Evolutionary conservation across 2,113 vertebrate species (phyloP), one percentile per base, ranked within the genome.

Genomic region (Abramis brama): DNA sequence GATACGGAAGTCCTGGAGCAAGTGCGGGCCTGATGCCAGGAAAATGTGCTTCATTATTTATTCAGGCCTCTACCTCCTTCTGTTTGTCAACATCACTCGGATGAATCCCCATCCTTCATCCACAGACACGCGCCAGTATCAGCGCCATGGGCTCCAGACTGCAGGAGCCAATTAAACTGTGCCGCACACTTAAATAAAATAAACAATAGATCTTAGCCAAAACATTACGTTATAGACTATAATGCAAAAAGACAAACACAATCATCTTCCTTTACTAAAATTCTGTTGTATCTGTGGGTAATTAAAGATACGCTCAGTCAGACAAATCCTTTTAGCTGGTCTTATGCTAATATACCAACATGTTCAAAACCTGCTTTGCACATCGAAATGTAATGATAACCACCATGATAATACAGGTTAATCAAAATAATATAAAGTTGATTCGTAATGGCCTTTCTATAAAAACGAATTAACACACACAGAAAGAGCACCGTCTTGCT

Each of bases 71-170:
- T 23, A 39, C 45, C 82, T 60, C 27, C 30, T 21, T 76, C 82
- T 86, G 83, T 82, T 86, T 86, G 78, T 86, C 85, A 77, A 76
- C 78, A 86, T 85, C 82, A 85, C 64, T 90, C 55, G 62, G 70
- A 85, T 39, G 83, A 36, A 90, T 86, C 74, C 83, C 23, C 83
- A 87, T 89, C 83, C 82, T 79, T 87, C 78, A 89, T 82, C 71
- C 47, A 6, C 0, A 71, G 80, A 84, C 73, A 84, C 43, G 68
- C 8, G 71, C 77, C 27, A 66, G 82, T 76, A 68, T 78, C 86
- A 85, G 70, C 73, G n/a, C 60, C 30, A 19, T 15, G 21, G 71
- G 47, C 76, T 81, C 23, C 47, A 88, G 70, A 60, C 50, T 76
- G 74, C 39, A 70, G 39, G 27, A 36, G 59, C 71, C 36, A 83